Percentiles rank a stretch among this genome's conserved stretches.
phyloP scores from a whole-genome alignment of 2,113 vertebrate genomes.

The Acrocephalus kingi region DNA sequence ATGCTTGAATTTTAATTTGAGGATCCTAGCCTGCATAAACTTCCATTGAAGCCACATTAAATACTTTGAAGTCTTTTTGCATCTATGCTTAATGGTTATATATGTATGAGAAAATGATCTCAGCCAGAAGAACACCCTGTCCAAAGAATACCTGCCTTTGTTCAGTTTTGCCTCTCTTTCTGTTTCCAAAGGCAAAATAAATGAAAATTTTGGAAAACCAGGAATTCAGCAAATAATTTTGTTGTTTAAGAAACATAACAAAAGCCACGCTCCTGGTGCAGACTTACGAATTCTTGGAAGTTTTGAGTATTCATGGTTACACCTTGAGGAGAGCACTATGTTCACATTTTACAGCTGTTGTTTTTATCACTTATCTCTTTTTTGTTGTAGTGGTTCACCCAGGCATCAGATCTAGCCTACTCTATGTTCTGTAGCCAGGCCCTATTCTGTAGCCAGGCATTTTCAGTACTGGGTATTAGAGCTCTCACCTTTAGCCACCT shows the following conservation, averaged over 20 bases:
- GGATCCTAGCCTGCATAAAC: background rate
- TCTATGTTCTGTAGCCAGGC: background rate
- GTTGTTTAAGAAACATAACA: background rate
- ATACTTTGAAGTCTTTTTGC: background rate
- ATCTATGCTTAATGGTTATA: background rate
- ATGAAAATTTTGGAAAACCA: background rate
- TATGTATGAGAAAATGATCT: background rate
- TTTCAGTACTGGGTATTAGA: background rate
- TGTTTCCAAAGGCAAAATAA: conserved; percentile 5
- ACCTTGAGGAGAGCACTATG: background rate
- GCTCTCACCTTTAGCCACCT: background rate
- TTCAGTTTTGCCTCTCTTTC: background rate
- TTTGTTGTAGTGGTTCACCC: background rate
- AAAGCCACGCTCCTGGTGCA: accelerated
- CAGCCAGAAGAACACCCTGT: background rate
- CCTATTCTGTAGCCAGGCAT: background rate
- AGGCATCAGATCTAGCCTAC: background rate
- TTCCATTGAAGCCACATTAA: background rate
- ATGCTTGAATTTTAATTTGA: background rate
- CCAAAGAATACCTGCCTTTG: background rate
- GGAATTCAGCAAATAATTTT: background rate
- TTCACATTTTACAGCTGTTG: background rate
- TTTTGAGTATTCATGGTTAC: background rate
- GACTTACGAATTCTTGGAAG: accelerated
- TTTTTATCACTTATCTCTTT: background rate